These are phyloP conservation scores for Glossosoma conforme DNA, from an alignment of 1,140 invertebrate species.

Conservation along the genomic window DNA sequence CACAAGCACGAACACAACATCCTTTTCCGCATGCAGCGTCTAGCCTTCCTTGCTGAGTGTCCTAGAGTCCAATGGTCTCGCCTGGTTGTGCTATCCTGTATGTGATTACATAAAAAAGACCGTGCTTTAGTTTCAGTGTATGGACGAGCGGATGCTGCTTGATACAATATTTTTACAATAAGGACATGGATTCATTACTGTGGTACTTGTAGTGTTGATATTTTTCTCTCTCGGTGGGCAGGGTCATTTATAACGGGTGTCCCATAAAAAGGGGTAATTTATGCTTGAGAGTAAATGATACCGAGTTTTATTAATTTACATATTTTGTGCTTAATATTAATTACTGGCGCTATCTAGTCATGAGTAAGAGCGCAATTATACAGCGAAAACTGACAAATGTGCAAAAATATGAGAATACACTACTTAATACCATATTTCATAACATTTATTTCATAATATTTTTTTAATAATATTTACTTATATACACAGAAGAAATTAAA, in stretches of 20 bases:
- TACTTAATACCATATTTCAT: neutral
- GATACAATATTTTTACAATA: too few species aligned
- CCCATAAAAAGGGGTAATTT: constrained; percentile 12
- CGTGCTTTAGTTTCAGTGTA: too few species aligned
- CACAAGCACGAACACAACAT: too few species aligned
- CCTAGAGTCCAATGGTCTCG: too few species aligned
- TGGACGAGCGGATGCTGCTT: too few species aligned
- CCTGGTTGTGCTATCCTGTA: too few species aligned
- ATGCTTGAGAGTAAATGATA: constrained; percentile 11
- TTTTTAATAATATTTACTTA: neutral
- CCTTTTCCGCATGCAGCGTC: too few species aligned
- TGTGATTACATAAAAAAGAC: too few species aligned
- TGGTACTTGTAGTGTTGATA: neutral
- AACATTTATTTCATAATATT: neutral
- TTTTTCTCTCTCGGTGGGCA: constrained; percentile 1
- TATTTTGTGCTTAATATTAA: constrained; percentile 12
- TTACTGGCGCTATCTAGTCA: constrained; percentile 3
- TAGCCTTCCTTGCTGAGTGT: too few species aligned
- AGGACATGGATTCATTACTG: neutral
- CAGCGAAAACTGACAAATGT: neutral
- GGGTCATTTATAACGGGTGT: neutral
- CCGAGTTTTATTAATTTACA: constrained; percentile 20
- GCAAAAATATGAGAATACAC: neutral
- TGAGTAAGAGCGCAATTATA: neutral
- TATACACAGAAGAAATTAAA: too few species aligned